A percentile compares a stretch with the other conserved stretches of the same genome.
Conservation (phyloP, 2,797 vertebrate genomes). For the Perodicticus potto region DNA sequence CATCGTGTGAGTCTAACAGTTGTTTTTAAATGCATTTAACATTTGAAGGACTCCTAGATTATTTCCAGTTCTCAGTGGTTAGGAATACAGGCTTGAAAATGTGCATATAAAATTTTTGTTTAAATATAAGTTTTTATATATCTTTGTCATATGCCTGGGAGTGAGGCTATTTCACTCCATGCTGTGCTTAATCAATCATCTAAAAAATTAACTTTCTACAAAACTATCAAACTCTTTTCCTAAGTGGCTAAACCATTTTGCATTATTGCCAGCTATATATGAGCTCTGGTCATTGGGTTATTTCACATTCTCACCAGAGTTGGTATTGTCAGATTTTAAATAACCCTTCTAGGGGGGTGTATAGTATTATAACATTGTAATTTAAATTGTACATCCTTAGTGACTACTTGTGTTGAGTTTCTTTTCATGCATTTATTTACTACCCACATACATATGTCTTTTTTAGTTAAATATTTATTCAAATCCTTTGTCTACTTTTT, state of each 20-base stretch:
- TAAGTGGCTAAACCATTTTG: neutral
- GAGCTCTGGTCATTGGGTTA: fast-evolving
- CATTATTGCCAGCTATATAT: neutral
- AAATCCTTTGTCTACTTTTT: neutral
- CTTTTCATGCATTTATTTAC: neutral
- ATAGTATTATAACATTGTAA: neutral
- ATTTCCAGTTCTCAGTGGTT: neutral
- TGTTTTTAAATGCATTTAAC: neutral
- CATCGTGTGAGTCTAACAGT: neutral
- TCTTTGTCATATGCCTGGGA: neutral
- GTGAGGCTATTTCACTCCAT: neutral
- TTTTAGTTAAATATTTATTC: neutral
- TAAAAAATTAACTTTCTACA: neutral
- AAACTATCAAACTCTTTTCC: neutral
- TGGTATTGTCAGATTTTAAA: neutral
- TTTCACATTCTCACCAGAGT: neutral
- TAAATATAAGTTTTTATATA: neutral
- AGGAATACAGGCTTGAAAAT: neutral
- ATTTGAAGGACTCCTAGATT: neutral
- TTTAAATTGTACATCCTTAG: neutral
- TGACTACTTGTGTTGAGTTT: neutral
- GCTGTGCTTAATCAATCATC: neutral
- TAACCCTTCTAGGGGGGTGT: too few species aligned
- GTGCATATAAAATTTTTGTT: neutral
- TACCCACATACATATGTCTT: neutral